phyloP scores from a whole-genome alignment of 2,888 invertebrate species.

The Spodoptera exigua region DNA sequence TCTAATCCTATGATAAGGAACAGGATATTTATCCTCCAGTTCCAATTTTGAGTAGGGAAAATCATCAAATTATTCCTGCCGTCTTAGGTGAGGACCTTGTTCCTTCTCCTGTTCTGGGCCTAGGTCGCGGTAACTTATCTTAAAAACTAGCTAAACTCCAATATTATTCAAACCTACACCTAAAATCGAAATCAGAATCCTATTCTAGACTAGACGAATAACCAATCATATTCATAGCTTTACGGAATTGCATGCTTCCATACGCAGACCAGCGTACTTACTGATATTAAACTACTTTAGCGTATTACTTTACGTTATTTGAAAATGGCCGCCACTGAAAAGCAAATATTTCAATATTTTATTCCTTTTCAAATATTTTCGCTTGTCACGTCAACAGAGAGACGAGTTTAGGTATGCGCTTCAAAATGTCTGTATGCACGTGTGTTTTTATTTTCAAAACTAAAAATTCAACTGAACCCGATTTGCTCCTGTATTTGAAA shows the following conservation, averaged over 20 bases:
- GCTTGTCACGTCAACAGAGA: conserved; percentile 35
- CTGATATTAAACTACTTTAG: conserved; percentile 69
- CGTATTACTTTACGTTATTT: conserved; percentile 66
- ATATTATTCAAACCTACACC: too few species aligned
- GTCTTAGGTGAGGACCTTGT: too few species aligned
- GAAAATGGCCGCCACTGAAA: conserved; percentile 60
- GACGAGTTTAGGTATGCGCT: conserved; percentile 15
- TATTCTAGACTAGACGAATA: too few species aligned
- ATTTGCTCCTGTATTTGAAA: conserved; percentile 18
- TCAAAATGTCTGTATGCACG: conserved; percentile 9
- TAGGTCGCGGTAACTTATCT: too few species aligned
- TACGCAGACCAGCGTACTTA: conserved; percentile 60
- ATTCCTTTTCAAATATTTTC: conserved; percentile 43
- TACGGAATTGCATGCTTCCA: conserved; percentile 69
- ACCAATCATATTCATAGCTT: conserved; percentile 53
- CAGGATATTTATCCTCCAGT: too few species aligned
- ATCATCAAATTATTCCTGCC: too few species aligned
- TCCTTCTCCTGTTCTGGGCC: too few species aligned
- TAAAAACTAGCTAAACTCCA: too few species aligned
- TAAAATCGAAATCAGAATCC: too few species aligned
- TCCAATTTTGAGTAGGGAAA: too few species aligned
- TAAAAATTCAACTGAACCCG: conserved; percentile 17
- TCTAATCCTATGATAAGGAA: too few species aligned
- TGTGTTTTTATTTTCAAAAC: conserved; percentile 42
- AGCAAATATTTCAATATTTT: conserved; percentile 56